Percentiles rank a stretch among this genome's conserved stretches.
These are phyloP conservation scores for Escarpia spicata DNA, from an alignment of 2,888 invertebrate genomes.

Conservation along the genomic window DNA sequence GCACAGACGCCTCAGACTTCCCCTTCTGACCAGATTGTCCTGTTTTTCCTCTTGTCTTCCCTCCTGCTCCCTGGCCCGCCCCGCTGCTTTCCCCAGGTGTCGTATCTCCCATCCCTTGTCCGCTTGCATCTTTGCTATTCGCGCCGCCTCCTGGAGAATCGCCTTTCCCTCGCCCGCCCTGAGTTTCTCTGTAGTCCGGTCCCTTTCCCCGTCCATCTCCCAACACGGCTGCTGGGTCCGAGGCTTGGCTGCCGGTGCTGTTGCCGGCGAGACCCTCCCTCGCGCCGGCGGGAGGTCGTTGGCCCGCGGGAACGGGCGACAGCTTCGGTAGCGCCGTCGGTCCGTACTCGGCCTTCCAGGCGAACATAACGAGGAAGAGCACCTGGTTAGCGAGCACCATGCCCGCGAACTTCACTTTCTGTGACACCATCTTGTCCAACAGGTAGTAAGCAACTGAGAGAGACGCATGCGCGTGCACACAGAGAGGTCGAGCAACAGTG, in stretches of 20 bases:
- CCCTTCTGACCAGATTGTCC: background rate
- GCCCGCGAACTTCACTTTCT: background rate
- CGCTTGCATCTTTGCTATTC: background rate
- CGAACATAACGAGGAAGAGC: slow-evolving; percentile 39
- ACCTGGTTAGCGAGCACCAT: slow-evolving; percentile 27
- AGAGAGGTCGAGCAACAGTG: background rate
- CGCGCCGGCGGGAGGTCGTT: background rate
- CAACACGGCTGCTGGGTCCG: background rate
- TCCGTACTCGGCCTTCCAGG: slow-evolving; percentile 38
- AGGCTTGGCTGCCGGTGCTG: slow-evolving; percentile 14
- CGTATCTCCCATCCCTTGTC: background rate
- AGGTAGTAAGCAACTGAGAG: background rate
- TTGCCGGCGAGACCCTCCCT: slow-evolving; percentile 14
- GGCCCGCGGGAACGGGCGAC: background rate
- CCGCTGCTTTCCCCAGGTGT: background rate
- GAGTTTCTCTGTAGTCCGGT: background rate
- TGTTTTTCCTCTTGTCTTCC: background rate
- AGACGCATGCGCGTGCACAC: background rate
- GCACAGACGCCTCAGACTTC: background rate
- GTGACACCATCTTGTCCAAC: background rate
- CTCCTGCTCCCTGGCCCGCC: background rate
- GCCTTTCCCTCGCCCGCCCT: background rate
- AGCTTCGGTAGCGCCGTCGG: slow-evolving; percentile 14
- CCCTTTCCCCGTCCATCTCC: background rate
- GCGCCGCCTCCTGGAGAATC: background rate